phyloP scores from a whole-genome alignment of 2,888 invertebrate genomes.

The Lasioglossum villosulum region DNA sequence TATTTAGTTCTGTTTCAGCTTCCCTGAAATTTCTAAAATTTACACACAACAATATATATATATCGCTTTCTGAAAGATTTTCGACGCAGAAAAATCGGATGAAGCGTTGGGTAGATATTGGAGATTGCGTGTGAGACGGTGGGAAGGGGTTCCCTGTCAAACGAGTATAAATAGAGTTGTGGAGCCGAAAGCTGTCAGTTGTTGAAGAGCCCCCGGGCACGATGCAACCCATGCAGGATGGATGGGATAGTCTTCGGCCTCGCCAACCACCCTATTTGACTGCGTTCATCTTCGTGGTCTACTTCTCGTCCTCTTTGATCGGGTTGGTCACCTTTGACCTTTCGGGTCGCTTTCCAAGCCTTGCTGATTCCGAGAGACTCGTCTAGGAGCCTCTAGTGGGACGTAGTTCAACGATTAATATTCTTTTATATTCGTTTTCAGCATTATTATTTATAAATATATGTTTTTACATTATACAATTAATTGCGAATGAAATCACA shows the following conservation, averaged over 20 bases:
- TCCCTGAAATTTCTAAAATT: neutral
- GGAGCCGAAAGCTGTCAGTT: slow-evolving; percentile 16
- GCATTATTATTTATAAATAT: no score
- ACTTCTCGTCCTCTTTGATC: neutral
- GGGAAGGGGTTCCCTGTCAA: slow-evolving; percentile 5
- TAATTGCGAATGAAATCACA: no score
- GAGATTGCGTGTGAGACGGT: neutral
- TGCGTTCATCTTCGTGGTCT: neutral
- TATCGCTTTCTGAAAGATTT: neutral
- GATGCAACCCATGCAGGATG: neutral
- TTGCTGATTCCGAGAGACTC: neutral
- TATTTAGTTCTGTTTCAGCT: neutral
- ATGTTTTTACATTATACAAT: no score
- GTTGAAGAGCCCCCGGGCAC: slow-evolving; percentile 1
- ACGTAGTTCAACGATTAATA: neutral
- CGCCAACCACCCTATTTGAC: neutral
- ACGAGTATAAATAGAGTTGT: slow-evolving; percentile 12
- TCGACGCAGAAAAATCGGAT: neutral
- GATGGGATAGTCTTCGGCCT: slow-evolving; percentile 1
- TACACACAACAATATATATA: neutral
- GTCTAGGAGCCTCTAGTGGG: neutral
- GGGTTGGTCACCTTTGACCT: neutral
- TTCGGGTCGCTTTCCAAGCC: neutral
- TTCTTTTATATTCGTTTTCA: no score
- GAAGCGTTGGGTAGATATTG: neutral